These are phyloP conservation scores for Thecocarcelia acutangulata DNA, from an alignment of 2,888 invertebrate species.

Conservation along the genomic window DNA sequence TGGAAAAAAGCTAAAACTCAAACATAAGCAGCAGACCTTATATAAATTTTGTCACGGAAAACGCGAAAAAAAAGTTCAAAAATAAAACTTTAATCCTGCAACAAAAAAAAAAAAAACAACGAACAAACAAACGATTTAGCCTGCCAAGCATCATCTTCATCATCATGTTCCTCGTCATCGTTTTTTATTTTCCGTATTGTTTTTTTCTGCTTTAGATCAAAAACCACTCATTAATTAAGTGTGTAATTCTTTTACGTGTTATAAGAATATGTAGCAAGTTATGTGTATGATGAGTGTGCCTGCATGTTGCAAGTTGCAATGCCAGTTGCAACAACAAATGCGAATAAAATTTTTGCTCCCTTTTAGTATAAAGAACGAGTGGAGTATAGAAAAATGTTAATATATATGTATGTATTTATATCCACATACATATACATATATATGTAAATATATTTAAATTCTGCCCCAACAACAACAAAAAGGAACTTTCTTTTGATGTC, in stretches of 20 bases:
- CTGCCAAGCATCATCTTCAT: not conserved
- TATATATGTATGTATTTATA: constrained; percentile 1
- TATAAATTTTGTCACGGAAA: constrained; percentile 62
- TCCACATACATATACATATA: not conserved
- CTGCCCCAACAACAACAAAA: constrained; percentile 32
- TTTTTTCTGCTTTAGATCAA: constrained; percentile 67
- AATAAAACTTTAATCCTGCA: constrained; percentile 38
- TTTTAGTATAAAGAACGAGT: constrained; percentile 26
- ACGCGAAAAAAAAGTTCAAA: constrained; percentile 10
- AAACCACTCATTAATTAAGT: constrained; percentile 80
- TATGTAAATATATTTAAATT: constrained; percentile 34
- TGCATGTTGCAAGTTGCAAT: constrained; percentile 44
- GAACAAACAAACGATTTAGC: constrained; percentile 7
- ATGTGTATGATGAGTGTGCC: constrained; percentile 3
- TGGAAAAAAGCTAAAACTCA: constrained; percentile 15
- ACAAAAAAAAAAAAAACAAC: constrained; percentile 8
- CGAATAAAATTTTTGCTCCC: constrained; percentile 33
- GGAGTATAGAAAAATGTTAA: not conserved
- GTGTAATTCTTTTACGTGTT: constrained; percentile 75
- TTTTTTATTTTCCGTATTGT: not conserved
- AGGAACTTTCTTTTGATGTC: constrained; percentile 68
- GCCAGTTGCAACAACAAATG: constrained; percentile 22
- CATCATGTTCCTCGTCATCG: constrained; percentile 3
- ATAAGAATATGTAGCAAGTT: constrained; percentile 40
- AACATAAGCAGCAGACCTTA: constrained; percentile 60